A percentile compares a stretch with the other conserved stretches of the same genome.
Conservation (phyloP, 2,797 vertebrate species). For the Tympanoctomys barrerae region DNA sequence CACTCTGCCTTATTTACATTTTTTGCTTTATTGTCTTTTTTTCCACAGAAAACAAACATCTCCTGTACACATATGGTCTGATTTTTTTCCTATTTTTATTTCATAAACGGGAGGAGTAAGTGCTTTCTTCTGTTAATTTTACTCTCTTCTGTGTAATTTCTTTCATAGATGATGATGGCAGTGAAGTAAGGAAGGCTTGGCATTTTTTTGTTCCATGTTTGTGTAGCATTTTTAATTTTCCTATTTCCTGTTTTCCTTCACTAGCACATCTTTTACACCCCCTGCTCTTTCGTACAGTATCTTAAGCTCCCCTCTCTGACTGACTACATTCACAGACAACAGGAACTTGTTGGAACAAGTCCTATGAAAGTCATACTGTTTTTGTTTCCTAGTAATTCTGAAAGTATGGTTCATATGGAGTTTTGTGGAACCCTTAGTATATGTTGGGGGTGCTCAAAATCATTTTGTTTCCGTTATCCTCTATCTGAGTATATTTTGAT, state of each 20-base stretch:
- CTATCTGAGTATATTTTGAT: not conserved
- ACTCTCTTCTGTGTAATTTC: not conserved
- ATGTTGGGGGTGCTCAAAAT: conserved; percentile 18
- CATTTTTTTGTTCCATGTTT: not conserved
- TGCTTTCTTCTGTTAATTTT: not conserved
- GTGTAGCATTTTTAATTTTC: not conserved
- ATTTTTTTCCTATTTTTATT: conserved; percentile 17
- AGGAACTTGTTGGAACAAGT: not conserved
- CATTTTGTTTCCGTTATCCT: not conserved
- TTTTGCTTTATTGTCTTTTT: not conserved
- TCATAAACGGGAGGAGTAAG: not conserved
- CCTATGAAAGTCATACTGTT: not conserved
- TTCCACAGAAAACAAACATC: not conserved
- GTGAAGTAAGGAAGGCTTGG: not conserved
- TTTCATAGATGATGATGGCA: not conserved
- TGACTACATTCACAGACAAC: not conserved
- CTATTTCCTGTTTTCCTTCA: not conserved
- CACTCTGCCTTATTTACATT: not conserved
- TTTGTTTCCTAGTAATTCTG: conserved; percentile 30
- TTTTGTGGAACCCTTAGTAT: not conserved
- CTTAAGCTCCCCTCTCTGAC: not conserved
- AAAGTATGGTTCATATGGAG: not conserved
- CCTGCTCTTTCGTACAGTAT: not conserved
- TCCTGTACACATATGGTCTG: not conserved
- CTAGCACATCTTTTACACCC: not conserved